Percentiles rank a stretch among this genome's conserved stretches.
These are phyloP conservation scores for Hirtodrosophila histrioides DNA, from an alignment of 2,888 invertebrate species.

Conservation along the genomic window DNA sequence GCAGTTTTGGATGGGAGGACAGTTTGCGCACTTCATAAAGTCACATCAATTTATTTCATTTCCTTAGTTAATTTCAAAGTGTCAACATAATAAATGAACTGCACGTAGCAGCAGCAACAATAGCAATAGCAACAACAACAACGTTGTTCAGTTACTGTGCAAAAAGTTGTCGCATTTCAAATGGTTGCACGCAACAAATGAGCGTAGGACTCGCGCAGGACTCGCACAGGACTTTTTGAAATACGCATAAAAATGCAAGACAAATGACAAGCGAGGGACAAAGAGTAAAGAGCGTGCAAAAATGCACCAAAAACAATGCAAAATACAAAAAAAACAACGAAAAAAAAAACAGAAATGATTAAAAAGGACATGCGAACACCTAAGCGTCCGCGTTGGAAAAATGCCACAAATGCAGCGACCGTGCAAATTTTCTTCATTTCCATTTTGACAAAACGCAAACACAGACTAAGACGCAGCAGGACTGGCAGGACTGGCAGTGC, in stretches of 20 bases:
- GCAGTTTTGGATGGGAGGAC: constrained; percentile 40
- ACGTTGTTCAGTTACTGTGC: constrained; percentile 61
- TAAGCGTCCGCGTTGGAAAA: constrained; percentile 75
- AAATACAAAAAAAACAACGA: constrained; percentile 18
- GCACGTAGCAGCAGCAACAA: constrained; percentile 67
- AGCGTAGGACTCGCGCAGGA: constrained; percentile 68
- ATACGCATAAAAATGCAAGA: constrained; percentile 81
- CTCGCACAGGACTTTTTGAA: constrained; percentile 71
- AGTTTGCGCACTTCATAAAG: constrained; percentile 78
- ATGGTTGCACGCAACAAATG: constrained; percentile 81
- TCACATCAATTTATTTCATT: constrained; percentile 80
- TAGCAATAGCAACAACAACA: constrained; percentile 22
- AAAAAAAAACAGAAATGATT: constrained; percentile 60
- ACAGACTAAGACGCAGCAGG: constrained; percentile 43
- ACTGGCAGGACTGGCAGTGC: neutral
- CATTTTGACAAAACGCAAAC: constrained; percentile 82
- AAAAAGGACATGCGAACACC: constrained; percentile 81
- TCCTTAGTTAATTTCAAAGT: constrained; percentile 81
- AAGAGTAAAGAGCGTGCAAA: constrained; percentile 63
- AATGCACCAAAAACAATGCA: constrained; percentile 78
- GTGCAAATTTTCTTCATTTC: constrained; percentile 82
- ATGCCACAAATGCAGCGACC: constrained; percentile 82
- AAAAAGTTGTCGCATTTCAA: constrained; percentile 81
- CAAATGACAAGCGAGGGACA: constrained; percentile 64
- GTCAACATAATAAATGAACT: constrained; percentile 81